phyloP scores from a whole-genome alignment of 2,888 invertebrate genomes.

The Campaea margaritaria region DNA sequence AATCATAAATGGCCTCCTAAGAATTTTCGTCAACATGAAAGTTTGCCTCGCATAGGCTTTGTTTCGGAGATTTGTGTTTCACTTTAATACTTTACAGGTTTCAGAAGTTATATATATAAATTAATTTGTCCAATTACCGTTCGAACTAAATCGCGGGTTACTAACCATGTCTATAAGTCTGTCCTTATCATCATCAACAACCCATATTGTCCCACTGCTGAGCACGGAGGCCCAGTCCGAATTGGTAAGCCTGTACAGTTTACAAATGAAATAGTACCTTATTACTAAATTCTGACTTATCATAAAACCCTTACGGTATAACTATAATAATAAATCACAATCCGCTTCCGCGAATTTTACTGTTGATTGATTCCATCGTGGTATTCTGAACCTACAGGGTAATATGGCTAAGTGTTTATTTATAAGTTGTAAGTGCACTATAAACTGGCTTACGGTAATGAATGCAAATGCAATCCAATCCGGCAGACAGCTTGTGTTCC shows the following conservation, averaged over 20 bases:
- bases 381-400: slow-evolving; percentile 20
- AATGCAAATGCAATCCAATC: slow-evolving; percentile 31
- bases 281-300: background rate
- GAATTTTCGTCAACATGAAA: too few species aligned
- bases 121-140: too few species aligned
- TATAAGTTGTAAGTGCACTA: slow-evolving; percentile 39
- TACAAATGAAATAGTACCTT: background rate
- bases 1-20: too few species aligned
- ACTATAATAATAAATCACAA: background rate
- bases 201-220: too few species aligned
- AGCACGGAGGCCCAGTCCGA: too few species aligned
- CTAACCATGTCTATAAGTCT: too few species aligned
- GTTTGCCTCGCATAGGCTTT: too few species aligned
- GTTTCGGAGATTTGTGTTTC: too few species aligned
- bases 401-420: slow-evolving; percentile 57
- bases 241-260: background rate
- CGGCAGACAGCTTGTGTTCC: slow-evolving; percentile 20
- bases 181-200: too few species aligned
- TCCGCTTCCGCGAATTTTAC: slow-evolving; percentile 44
- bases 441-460: slow-evolving; percentile 26
- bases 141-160: too few species aligned
- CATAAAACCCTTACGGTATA: slow-evolving; percentile 12
- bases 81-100: too few species aligned
- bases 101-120: too few species aligned
- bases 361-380: slow-evolving; percentile 47